phyloP scores from a whole-genome alignment of 2,888 invertebrate species.

The Melikaiella ostensackeni region DNA sequence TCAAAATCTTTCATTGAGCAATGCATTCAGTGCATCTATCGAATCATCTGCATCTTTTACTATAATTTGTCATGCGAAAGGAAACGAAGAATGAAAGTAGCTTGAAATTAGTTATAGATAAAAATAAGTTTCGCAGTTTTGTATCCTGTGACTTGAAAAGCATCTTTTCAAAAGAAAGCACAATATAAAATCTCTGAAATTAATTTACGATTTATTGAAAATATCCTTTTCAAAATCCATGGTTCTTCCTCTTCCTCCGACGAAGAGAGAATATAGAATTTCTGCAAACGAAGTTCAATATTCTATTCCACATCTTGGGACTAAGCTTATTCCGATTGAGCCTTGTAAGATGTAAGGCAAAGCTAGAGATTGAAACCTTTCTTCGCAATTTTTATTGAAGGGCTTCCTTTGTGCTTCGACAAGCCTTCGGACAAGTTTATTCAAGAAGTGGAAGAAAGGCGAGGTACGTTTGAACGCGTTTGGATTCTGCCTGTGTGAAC shows the following conservation, averaged over 20 bases:
- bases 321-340: not conserved
- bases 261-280: not conserved
- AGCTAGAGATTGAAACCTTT: conserved; percentile 7
- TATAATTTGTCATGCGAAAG: no score
- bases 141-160: no score
- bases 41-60: no score
- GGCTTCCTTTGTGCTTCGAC: not conserved
- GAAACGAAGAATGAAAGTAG: no score
- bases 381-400: conserved; percentile 7
- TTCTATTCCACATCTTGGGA: not conserved
- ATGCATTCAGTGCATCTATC: no score
- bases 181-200: not conserved
- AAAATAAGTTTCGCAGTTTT: no score
- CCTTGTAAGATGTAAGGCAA: not conserved
- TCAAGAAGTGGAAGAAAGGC: not conserved
- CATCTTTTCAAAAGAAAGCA: not conserved
- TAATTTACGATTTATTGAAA: not conserved
- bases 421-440: conserved; percentile 6
- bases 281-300: not conserved
- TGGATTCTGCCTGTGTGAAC: not conserved
- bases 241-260: not conserved
- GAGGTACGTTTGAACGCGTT: not conserved
- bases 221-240: not conserved
- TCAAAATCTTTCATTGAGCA: no score
- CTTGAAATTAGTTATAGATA: no score